Base-by-base conservation (phyloP, 2,113 vertebrate species). In the Chaetura pelagica region DNA sequence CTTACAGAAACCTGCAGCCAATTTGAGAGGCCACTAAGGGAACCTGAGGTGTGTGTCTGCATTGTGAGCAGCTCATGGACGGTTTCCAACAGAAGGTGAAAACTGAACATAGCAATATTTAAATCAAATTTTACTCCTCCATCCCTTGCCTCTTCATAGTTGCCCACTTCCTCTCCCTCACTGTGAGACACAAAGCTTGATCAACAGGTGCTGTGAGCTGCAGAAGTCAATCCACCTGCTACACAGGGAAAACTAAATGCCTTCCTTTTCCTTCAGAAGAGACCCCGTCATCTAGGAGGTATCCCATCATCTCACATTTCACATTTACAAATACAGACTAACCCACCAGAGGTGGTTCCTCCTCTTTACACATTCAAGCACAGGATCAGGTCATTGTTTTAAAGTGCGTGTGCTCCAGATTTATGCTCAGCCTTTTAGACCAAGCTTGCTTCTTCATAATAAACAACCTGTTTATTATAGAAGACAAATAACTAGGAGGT, bases 1-100 rank as follows among this genome's bases (percentile, higher is more conserved):
- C 26, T 83, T 79, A 24, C 3, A 69, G 82, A 94, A 90, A 71
- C 23, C 35, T 58, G 42, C 49, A 89, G 54, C 11, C 62, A 54
- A 15, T 46, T 61, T 82, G 54, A 67, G 32, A 85, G 21, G 54
- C 24, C 58, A 32, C n/a, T 1, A 9, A 63, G 42, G 62, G 74
- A 55, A 19, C 38, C 26, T 0, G 9, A 64, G 40, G 54, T 20
- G 26, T 0, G 0, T 0, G 1, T 19, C 21, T n/a, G 19, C 54
- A 52, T 14, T 49, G 30, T 18, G 5, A 69, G 62, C 59, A 75
- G 21, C 62, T 87, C 62, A 44, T 30, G 12, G 18, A 20, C 13
- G 10, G 40, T 17, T 82, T 75, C 78, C n/a, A 72, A 30, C 15
- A 61, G 21, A 63, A 79, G 34, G 21, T 46, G 58, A 74, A 72